phyloP scores from a whole-genome alignment of 2,888 invertebrate species.

The Cataglyphis rosenhaueri region DNA sequence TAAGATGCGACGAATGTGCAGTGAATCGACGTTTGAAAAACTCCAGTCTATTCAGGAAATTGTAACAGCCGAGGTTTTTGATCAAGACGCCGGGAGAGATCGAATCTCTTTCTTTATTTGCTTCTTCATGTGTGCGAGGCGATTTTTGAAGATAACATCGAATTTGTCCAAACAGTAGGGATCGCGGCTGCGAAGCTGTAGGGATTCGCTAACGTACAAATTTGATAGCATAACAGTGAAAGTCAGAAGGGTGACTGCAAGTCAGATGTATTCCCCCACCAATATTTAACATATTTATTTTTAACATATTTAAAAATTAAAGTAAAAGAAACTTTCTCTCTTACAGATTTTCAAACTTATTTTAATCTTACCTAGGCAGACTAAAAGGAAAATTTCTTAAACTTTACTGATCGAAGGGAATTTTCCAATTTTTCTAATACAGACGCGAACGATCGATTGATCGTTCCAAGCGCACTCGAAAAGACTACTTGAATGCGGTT shows the following conservation, averaged over 20 bases:
- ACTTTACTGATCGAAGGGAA: not conserved
- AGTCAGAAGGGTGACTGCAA: conserved; percentile 26
- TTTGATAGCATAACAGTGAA: conserved; percentile 21
- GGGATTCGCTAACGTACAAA: conserved; percentile 62
- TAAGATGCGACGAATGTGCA: conserved; percentile 26
- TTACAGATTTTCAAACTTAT: not conserved
- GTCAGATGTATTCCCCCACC: not conserved
- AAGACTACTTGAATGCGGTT: conserved; percentile 76
- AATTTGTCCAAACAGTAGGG: conserved; percentile 79
- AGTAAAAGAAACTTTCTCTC: not conserved
- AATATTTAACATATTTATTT: not conserved
- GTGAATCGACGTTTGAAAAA: conserved; percentile 18
- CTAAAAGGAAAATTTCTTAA: not conserved
- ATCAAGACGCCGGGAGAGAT: conserved; percentile 44
- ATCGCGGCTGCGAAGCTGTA: conserved; percentile 54
- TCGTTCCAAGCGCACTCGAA: conserved; percentile 66
- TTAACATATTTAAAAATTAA: not conserved
- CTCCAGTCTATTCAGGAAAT: conserved; percentile 44
- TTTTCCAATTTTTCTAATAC: conserved; percentile 34
- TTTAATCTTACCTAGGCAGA: not conserved
- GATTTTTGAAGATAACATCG: conserved; percentile 76
- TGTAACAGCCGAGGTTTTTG: conserved; percentile 56
- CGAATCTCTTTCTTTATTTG: conserved; percentile 59
- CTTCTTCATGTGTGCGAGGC: conserved; percentile 52
- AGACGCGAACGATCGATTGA: conserved; percentile 36